phyloP scores from a whole-genome alignment of 2,797 vertebrate species.

The Tapera naevia region DNA sequence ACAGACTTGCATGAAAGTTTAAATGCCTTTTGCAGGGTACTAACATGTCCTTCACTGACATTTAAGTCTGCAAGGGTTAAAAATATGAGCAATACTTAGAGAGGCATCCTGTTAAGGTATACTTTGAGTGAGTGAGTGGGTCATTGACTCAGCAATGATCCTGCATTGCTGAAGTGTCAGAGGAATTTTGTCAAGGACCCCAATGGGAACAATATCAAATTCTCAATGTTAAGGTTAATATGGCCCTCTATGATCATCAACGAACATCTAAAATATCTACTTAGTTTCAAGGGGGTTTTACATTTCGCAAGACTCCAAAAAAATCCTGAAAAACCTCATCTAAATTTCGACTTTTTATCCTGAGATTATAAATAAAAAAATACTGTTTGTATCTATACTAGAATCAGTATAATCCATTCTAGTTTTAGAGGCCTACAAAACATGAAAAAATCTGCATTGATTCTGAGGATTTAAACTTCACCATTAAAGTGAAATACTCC shows the following conservation, averaged over 20 bases:
- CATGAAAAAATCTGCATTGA: background rate
- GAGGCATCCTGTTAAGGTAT: background rate
- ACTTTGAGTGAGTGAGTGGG: background rate
- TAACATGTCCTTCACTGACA: background rate
- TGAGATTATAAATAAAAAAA: background rate
- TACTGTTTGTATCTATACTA: background rate
- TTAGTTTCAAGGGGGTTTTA: background rate
- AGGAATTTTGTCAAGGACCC: background rate
- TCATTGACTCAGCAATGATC: background rate
- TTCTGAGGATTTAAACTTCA: background rate
- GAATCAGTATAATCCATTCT: background rate
- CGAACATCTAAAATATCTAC: background rate
- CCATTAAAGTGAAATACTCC: background rate
- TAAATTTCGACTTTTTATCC: slow-evolving; percentile 13
- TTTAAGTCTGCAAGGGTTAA: background rate
- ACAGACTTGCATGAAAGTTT: background rate
- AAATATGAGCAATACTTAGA: background rate
- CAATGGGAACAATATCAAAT: background rate
- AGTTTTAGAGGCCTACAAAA: background rate
- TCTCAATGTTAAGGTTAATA: background rate
- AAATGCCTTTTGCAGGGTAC: background rate
- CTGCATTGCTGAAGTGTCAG: background rate
- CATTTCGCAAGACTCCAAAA: background rate
- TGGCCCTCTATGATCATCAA: background rate
- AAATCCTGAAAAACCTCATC: background rate